These are phyloP conservation scores for Aplysia californica DNA, from an alignment of 1,140 invertebrate species.

Conservation along the genomic window DNA sequence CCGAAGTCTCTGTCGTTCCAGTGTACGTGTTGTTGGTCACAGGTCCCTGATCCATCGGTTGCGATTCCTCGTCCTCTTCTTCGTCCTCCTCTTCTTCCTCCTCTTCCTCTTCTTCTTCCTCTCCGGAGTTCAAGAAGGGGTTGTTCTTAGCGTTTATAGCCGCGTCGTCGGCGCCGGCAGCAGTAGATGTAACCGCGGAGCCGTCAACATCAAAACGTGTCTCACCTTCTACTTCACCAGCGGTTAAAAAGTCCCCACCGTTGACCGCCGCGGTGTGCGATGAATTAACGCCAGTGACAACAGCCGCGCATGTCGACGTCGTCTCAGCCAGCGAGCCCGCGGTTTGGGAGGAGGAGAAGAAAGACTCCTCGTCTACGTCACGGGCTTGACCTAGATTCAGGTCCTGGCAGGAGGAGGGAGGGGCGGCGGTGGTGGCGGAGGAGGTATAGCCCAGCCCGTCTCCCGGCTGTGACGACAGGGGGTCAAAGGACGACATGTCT, in stretches of 20 bases:
- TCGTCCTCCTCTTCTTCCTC: slow-evolving; percentile 22
- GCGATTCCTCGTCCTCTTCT: slow-evolving; percentile 22
- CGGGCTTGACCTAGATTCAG: slow-evolving; percentile 18
- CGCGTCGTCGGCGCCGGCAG: background rate
- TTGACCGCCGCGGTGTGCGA: background rate
- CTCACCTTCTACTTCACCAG: slow-evolving; percentile 21
- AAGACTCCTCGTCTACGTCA: background rate
- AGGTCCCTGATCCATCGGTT: slow-evolving; percentile 1
- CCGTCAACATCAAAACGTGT: slow-evolving; percentile 25
- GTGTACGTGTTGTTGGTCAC: background rate
- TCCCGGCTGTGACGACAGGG: background rate
- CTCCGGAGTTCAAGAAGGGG: slow-evolving; percentile 11
- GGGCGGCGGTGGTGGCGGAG: background rate
- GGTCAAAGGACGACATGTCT: slow-evolving; percentile 18
- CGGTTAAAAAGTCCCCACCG: slow-evolving; percentile 12
- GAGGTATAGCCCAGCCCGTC: background rate
- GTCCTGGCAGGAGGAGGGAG: background rate
- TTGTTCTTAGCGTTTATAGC: background rate
- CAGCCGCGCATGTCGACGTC: background rate
- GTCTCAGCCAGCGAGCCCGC: background rate
- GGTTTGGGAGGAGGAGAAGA: no score
- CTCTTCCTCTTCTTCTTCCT: slow-evolving; percentile 21
- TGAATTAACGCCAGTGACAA: background rate
- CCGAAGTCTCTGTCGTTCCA: background rate
- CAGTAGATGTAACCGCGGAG: slow-evolving; percentile 12